These are phyloP conservation scores for Paratilapia polleni DNA, from an alignment of 2,113 vertebrate genomes.

Conservation along the genomic window DNA sequence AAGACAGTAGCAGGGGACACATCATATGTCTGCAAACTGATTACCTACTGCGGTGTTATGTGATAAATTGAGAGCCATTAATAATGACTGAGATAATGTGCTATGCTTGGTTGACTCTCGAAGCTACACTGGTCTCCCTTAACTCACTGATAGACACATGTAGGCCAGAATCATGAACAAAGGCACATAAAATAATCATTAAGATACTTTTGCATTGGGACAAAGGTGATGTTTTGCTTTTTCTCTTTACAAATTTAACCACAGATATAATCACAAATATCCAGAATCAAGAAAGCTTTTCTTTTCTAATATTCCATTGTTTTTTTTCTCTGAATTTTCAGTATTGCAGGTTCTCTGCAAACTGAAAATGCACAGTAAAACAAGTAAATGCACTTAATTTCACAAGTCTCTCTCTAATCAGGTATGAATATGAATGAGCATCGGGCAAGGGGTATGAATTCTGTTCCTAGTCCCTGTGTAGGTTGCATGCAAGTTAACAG, in stretches of 20 bases:
- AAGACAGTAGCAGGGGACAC: neutral
- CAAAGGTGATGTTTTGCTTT: neutral
- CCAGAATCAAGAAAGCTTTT: too few species aligned
- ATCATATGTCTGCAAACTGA: neutral
- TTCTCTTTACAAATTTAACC: neutral
- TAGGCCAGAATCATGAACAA: neutral
- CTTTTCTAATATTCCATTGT: neutral
- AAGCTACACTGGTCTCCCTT: slow-evolving; percentile 19
- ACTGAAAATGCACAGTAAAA: neutral
- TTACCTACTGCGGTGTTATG: slow-evolving; percentile 4
- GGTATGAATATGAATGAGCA: neutral
- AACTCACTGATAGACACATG: slow-evolving; percentile 16
- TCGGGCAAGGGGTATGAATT: neutral
- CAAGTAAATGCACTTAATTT: too few species aligned
- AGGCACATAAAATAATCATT: slow-evolving; percentile 2
- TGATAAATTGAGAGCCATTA: slow-evolving; percentile 44
- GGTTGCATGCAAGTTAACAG: neutral
- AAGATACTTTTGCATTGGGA: neutral
- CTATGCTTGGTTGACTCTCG: slow-evolving; percentile 16
- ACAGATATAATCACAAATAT: neutral
- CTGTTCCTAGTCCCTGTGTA: neutral
- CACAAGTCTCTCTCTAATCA: neutral
- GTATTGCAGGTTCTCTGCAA: neutral
- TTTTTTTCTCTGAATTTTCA: neutral
- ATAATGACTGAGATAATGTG: slow-evolving; percentile 44